Evolutionary conservation across 2,113 vertebrate species (phyloP).

Genomic region (Astatotilapia flaviijosephi): DNA sequence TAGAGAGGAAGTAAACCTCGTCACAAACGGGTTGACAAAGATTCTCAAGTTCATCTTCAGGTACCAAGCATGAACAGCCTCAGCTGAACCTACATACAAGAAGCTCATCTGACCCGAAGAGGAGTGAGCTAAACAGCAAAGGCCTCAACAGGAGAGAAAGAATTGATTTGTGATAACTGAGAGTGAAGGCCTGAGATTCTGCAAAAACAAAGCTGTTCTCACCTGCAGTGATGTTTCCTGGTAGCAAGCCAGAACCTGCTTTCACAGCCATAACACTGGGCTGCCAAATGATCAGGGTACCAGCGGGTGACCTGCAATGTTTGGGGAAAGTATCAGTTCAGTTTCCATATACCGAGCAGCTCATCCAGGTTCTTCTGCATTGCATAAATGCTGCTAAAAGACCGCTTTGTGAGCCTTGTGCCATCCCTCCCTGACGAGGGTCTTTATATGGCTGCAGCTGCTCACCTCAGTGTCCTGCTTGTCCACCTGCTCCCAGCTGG

Average conservation of each 20-base stretch:
- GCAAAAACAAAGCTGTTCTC: neutral
- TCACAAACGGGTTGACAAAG: neutral
- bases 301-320: slow-evolving; percentile 88
- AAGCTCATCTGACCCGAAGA: neutral
- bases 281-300: slow-evolving; percentile 94
- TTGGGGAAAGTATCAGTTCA: slow-evolving; percentile 7
- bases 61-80: neutral
- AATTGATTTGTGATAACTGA: neutral
- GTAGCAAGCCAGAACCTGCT: slow-evolving; percentile 92
- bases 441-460: neutral
- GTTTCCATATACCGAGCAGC: neutral
- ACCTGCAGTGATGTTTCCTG: slow-evolving; percentile 97
- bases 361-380: neutral
- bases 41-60: neutral
- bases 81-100: neutral
- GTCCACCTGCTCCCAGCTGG: slow-evolving; percentile 99
- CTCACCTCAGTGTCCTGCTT: slow-evolving; percentile 95
- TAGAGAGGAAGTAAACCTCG: neutral
- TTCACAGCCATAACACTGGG: slow-evolving; percentile 94
- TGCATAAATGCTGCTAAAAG: neutral
- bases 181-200: neutral
- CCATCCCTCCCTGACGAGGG: neutral
- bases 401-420: neutral
- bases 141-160: neutral
- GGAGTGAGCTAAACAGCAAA: neutral